Conservation (phyloP, 2,888 invertebrate species). For the Yponomeuta evonymella region DNA sequence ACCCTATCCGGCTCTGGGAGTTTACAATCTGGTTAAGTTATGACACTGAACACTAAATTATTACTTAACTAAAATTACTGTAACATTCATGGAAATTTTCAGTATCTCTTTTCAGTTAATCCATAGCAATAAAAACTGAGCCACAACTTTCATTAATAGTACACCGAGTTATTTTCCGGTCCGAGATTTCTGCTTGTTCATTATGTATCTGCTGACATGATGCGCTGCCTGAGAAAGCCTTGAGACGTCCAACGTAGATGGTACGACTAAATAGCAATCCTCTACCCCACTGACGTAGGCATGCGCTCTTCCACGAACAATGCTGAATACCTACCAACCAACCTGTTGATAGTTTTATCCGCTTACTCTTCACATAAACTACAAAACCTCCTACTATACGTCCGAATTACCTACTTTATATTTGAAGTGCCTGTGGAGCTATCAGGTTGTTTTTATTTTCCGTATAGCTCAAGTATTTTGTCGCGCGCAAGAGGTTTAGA, state of each 20-base stretch:
- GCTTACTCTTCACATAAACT: constrained; percentile 4
- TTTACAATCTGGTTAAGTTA: neutral
- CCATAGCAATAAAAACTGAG: neutral
- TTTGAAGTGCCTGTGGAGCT: constrained; percentile 8
- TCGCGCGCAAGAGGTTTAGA: constrained; percentile 92
- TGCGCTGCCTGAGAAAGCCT: neutral
- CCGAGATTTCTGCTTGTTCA: neutral
- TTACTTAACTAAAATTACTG: neutral
- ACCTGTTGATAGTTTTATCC: constrained; percentile 4
- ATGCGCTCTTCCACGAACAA: constrained; percentile 8
- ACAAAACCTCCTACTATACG: constrained; percentile 9
- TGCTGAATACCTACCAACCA: constrained; percentile 10
- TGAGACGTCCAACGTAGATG: neutral
- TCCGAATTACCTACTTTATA: neutral
- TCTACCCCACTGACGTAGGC: neutral
- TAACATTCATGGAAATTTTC: constrained; percentile 14
- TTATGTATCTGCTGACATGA: constrained; percentile 2
- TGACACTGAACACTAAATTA: neutral
- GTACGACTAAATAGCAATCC: constrained; percentile 4
- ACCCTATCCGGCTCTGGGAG: neutral
- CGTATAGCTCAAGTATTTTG: constrained; percentile 89
- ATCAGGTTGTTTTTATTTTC: constrained; percentile 51
- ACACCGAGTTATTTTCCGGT: neutral
- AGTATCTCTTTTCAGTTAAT: neutral
- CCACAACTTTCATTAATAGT: neutral